Evolutionary conservation across 2,113 vertebrate species (phyloP).

Genomic region (Glareola pratincola): DNA sequence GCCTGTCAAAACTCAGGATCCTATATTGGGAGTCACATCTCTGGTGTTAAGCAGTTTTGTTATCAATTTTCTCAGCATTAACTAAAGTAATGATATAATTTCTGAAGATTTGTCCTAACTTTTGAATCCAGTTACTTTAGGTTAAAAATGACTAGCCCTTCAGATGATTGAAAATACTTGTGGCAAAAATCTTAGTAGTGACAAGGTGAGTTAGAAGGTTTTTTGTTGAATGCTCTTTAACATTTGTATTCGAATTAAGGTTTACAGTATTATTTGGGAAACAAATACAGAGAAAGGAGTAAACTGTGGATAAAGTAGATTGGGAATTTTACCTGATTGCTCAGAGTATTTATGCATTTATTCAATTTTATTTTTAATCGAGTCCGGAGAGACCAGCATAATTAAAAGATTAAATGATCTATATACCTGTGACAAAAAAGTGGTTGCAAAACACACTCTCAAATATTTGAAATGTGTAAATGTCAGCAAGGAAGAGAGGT

Average conservation of each 20-base stretch:
- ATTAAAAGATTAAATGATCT: background rate
- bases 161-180: background rate
- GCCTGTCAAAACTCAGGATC: background rate
- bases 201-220: background rate
- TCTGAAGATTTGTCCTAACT: background rate
- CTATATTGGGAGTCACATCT: background rate
- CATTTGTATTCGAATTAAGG: background rate
- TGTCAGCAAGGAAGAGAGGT: background rate
- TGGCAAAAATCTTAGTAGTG: background rate
- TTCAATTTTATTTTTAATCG: background rate
- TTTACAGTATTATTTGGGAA: background rate
- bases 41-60: background rate
- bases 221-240: background rate
- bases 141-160: background rate
- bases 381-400: background rate
- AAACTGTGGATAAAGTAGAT: background rate
- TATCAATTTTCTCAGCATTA: background rate
- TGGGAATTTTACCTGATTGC: background rate
- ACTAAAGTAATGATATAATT: background rate
- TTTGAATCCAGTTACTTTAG: background rate
- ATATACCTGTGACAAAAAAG: background rate
- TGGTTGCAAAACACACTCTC: background rate
- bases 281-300: background rate
- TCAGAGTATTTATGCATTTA: background rate
- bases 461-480: background rate